Conservation (phyloP, 2,113 vertebrate species). For the Oryctolagus cuniculus region mOryCun1.1 NC_091432.1:182685501-182686000, state of each 20-base stretch:
- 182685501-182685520: not conserved
- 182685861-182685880: not conserved
- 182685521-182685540: not conserved
- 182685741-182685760: not conserved
- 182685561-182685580: not conserved
- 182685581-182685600: not conserved
- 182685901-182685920: too few relatives aligned
- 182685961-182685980: too few relatives aligned
- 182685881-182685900: too few relatives aligned
- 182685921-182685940: too few relatives aligned
- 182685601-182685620: not conserved
- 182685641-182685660: not conserved
- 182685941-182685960: too few relatives aligned
- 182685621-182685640: not conserved
- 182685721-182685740: not conserved
- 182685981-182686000: too few relatives aligned
- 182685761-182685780: not conserved
- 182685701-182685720: not conserved
- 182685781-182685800: not conserved
- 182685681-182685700: conserved; percentile 15
- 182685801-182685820: not conserved
- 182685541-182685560: conserved; percentile 23
- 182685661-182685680: conserved; percentile 34
- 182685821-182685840: not conserved
- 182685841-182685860: not conserved